Evolutionary conservation across 2,797 vertebrate species (phyloP), one percentile per base, ranked within the genome.

Genomic region (Microtus obscurus): DNA sequence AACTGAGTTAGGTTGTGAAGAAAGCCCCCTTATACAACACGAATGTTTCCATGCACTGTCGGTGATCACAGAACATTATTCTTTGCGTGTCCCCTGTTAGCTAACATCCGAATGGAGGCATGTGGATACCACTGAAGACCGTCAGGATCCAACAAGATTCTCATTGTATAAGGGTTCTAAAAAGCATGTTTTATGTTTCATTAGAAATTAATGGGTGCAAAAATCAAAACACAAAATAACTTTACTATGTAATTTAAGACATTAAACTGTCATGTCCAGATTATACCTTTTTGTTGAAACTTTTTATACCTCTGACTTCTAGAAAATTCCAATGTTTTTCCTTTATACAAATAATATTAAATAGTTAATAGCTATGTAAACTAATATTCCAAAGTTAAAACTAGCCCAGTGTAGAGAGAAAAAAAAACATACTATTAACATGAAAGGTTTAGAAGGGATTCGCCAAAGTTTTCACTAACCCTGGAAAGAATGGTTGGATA

Each of bases 91-190:
- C 89, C 95, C 56, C n/a, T n/a, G 88, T 81, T 27, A 53, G 71
- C 89, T 94, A 76, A 79, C 92, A 94, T 78, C 76, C 85, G 89
- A 81, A 80, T 43, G 61, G 67, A 56, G 65, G 2, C 45, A 37
- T 6, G 65, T 25, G 25, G 53, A 61, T 23, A 69, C 73, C 69
- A 53, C 86, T 40, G 73, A 88, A 87, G 86, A 76, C 89, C 85
- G 37, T 89, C 59, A 92, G 95, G 85, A 95, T 77, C 94, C 95
- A 97, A 96, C 17, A 43, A 95, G 97, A 98, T 98, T 98, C 97
- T 98, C 97, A 98, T 98, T 99, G 99, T 99, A 99, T 99, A 99
- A 99, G 98, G 98, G 98, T 97, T 98, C 97, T 96, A 97, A 98
- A 98, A 98, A 98, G 98, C 98, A 97, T 98, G 98, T 98, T 95